A percentile compares a stretch with the other conserved stretches of the same genome.
phyloP scores from a whole-genome alignment of 2,888 invertebrate genomes.

The Lydus trimaculatus region DNA sequence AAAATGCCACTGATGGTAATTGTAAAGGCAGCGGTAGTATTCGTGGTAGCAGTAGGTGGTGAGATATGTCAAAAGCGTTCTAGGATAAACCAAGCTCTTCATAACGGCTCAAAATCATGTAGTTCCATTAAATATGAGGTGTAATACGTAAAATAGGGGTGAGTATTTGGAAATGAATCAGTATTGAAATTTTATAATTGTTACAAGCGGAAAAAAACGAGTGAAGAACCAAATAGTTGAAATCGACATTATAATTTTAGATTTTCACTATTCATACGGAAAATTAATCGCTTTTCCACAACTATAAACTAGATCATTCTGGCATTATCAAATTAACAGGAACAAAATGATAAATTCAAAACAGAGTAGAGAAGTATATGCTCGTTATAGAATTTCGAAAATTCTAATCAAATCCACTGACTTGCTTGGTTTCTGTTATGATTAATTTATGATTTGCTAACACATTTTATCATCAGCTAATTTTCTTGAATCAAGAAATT shows the following conservation, averaged over 20 bases:
- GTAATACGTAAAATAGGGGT: no score
- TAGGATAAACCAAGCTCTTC: neutral
- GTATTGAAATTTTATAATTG: neutral
- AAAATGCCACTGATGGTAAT: neutral
- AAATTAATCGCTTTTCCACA: neutral
- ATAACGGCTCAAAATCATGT: no score
- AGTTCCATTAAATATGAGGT: slow-evolving; percentile 8
- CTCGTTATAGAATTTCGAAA: no score
- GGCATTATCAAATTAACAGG: neutral
- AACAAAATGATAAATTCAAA: no score
- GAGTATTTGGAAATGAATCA: neutral
- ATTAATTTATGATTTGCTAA: neutral
- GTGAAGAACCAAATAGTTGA: neutral
- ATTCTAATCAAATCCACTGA: neutral
- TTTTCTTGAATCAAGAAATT: neutral
- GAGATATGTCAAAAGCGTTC: neutral
- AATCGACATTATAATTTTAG: neutral
- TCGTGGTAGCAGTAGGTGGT: neutral
- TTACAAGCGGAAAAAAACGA: neutral
- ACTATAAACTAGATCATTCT: neutral
- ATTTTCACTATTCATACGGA: neutral
- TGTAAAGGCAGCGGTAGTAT: neutral
- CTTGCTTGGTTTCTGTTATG: neutral
- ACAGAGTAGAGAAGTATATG: no score
- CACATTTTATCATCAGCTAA: neutral